phyloP scores from a whole-genome alignment of 2,113 vertebrate genomes.

The Acrocephalus kingi region DNA sequence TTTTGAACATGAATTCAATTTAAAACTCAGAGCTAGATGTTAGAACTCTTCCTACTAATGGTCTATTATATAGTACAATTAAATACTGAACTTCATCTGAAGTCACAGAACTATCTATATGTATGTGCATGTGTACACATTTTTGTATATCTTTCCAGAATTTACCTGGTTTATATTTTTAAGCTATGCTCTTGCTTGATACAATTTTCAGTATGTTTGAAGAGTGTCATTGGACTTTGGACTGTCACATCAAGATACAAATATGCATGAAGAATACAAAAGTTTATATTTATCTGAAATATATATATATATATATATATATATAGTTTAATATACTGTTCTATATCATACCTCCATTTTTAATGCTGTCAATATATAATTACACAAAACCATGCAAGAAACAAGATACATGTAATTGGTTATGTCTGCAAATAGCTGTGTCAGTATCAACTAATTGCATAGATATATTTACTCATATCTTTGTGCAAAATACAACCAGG shows the following conservation, averaged over 20 bases:
- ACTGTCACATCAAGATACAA: neutral
- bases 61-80: neutral
- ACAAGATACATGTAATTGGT: neutral
- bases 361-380: neutral
- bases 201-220: neutral
- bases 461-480: neutral
- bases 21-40: neutral
- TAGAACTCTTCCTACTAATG: neutral
- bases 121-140: accelerated
- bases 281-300: neutral
- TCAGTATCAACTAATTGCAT: neutral
- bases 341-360: neutral
- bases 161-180: neutral
- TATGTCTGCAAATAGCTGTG: neutral
- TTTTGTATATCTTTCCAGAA: neutral
- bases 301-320: neutral
- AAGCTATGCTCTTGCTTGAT: neutral
- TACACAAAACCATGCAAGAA: neutral
- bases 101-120: neutral
- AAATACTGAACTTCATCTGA: neutral
- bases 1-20: neutral
- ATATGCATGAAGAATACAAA: neutral
- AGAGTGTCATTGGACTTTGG: neutral
- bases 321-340: neutral
- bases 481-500: neutral